These are phyloP conservation scores for Vespertilio murinus DNA, from an alignment of 2,797 vertebrate species.

Conservation along the genomic window DNA sequence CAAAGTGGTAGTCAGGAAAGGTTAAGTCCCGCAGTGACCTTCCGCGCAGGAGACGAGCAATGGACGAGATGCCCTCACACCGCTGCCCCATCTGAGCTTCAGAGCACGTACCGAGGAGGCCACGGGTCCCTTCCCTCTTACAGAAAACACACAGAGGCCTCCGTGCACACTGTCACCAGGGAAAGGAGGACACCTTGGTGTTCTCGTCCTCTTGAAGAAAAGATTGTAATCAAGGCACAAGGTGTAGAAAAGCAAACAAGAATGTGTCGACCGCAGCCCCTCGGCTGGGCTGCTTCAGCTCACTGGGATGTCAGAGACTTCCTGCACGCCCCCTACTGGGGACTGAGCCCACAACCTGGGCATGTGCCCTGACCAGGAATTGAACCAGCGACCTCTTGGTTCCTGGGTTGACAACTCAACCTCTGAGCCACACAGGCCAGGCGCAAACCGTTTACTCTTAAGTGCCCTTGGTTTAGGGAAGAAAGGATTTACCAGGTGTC, in stretches of 20 bases:
- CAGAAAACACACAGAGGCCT: not conserved
- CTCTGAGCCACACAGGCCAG: not conserved
- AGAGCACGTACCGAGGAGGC: no score
- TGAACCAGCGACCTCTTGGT: no score
- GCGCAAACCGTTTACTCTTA: not conserved
- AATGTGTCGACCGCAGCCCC: not conserved
- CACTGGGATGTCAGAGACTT: no score
- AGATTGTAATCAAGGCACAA: not conserved
- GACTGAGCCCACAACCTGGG: no score
- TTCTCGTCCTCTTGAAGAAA: not conserved
- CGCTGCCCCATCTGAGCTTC: not conserved
- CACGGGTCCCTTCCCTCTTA: not conserved
- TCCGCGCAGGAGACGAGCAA: not conserved
- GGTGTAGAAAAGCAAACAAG: not conserved
- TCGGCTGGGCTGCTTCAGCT: not conserved
- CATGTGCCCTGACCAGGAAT: no score
- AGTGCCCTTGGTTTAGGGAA: not conserved
- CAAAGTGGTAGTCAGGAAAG: not conserved
- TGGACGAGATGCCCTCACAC: not conserved
- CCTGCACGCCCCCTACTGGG: no score
- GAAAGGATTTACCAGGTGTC: not conserved
- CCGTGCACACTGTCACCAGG: not conserved
- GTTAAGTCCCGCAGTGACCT: not conserved
- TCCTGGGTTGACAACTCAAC: no score
- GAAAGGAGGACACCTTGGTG: not conserved